A percentile compares a stretch with the other conserved stretches of the same genome.
phyloP scores from a whole-genome alignment of 2,113 vertebrate genomes.

The Irena cyanogastra region DNA sequence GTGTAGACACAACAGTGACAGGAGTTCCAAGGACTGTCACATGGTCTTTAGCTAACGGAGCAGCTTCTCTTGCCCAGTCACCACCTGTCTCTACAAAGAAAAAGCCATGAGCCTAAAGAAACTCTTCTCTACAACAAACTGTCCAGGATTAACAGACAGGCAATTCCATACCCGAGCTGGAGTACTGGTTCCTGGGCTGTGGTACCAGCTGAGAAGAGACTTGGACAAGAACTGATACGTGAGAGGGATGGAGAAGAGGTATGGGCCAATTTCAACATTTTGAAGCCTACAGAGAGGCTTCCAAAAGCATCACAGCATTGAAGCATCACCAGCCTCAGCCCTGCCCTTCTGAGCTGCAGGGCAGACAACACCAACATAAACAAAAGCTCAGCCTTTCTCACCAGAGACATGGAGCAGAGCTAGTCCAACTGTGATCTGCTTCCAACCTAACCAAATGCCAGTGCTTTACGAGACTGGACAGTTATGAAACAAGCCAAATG shows the following conservation, averaged over 20 bases:
- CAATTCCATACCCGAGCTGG: neutral
- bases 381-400: slow-evolving; percentile 10
- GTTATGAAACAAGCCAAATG: neutral
- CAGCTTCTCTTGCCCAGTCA: neutral
- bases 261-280: neutral
- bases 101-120: neutral
- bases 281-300: neutral
- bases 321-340: neutral
- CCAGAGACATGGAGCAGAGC: neutral
- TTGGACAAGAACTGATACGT: fast-evolving
- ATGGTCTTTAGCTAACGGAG: neutral
- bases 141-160: neutral
- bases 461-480: neutral
- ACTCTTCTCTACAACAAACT: neutral
- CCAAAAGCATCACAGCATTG: neutral
- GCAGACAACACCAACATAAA: neutral
- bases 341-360: neutral
- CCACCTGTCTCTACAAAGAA: neutral
- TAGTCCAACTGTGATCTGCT: neutral
- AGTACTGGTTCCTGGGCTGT: neutral
- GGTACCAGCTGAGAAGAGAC: neutral
- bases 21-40: neutral
- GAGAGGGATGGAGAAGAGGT: neutral
- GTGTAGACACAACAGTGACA: neutral
- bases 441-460: neutral